Evolutionary conservation across 2,113 vertebrate genomes (phyloP).

Genomic region (Mirounga angustirostris): DNA sequence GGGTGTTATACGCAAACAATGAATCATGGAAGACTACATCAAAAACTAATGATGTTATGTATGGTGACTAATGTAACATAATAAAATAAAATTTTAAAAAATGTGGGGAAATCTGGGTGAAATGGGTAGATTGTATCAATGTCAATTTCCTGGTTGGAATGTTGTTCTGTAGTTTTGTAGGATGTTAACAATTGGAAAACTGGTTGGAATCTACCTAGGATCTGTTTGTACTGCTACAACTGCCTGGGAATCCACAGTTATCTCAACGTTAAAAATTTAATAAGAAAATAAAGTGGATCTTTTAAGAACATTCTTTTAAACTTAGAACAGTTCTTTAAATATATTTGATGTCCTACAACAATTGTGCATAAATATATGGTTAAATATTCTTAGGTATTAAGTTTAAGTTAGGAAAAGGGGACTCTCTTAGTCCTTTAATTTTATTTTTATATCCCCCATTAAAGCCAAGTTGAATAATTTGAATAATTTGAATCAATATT

Average conservation of each 20-base stretch:
- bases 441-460: background rate
- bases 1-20: too few relatives aligned
- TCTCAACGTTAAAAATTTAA: background rate
- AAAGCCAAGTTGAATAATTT: background rate
- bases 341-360: background rate
- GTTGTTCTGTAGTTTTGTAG: background rate
- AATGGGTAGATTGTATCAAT: background rate
- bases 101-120: background rate
- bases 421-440: background rate
- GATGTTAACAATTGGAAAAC: background rate
- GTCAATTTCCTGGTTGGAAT: background rate
- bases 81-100: background rate
- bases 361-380: background rate
- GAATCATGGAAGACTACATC: too few relatives aligned
- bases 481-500: background rate
- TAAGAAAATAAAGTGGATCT: background rate
- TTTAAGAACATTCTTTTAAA: background rate
- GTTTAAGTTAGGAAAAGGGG: background rate
- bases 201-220: background rate
- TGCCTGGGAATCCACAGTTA: background rate
- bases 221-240: background rate
- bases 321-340: background rate
- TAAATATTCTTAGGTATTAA: slow-evolving; percentile 32
- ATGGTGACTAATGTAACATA: too few relatives aligned
- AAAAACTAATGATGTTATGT: too few relatives aligned